Percentiles rank a stretch among this genome's conserved stretches.
These are phyloP conservation scores for Palythoa caribaeorum DNA, from an alignment of 92 coral and sea anemone species.

Conservation along the genomic window DNA sequence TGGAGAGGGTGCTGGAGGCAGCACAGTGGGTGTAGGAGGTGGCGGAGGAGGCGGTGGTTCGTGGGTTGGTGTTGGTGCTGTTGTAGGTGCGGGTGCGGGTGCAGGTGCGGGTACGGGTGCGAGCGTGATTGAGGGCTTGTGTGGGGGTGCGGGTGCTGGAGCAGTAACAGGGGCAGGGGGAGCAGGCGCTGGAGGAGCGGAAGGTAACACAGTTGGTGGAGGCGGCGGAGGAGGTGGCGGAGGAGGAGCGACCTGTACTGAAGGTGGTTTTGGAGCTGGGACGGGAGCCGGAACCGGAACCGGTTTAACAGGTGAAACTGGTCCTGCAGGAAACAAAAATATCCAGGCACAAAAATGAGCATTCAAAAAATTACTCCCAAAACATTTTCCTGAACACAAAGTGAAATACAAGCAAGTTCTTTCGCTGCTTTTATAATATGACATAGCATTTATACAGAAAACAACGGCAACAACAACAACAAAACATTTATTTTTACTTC, in stretches of 20 bases:
- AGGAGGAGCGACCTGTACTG: constrained; percentile 15
- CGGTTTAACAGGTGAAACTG: not conserved
- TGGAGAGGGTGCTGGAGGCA: constrained; percentile 13
- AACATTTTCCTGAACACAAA: too few species aligned
- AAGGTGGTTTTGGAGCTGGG: constrained; percentile 9
- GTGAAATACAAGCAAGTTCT: not conserved
- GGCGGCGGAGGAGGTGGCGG: constrained; percentile 10
- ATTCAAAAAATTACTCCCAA: too few species aligned
- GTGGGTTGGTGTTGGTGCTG: not conserved
- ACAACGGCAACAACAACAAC: too few species aligned
- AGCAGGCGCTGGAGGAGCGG: not conserved
- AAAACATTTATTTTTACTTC: too few species aligned
- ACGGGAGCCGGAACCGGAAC: constrained; percentile 11
- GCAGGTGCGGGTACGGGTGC: constrained; percentile 10
- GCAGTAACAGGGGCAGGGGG: not conserved
- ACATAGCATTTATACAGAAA: too few species aligned
- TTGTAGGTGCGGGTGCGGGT: not conserved
- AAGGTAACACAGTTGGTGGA: not conserved
- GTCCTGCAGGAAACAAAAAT: not conserved
- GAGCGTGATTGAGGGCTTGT: not conserved
- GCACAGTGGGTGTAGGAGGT: not conserved
- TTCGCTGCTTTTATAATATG: not conserved
- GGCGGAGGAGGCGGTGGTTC: constrained; percentile 24
- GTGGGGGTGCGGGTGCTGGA: not conserved
- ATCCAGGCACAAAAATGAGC: not conserved